Base-by-base conservation (phyloP, 2,113 vertebrate genomes). In the Leptobrachium ailaonicum region DNA sequence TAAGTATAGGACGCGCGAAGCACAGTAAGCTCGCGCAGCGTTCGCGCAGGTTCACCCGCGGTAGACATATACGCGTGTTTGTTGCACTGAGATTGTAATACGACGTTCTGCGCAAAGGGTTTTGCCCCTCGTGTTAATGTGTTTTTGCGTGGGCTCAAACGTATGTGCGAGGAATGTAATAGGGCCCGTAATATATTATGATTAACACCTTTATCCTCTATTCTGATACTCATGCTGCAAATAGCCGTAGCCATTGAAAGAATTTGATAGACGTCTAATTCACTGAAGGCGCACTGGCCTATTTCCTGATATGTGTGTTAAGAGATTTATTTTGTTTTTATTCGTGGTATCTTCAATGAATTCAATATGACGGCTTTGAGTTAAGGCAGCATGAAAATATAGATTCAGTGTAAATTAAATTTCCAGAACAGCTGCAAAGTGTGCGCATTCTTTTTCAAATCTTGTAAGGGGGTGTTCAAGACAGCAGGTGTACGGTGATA, bases 141-240 rank as follows among this genome's bases (percentile, higher is more conserved):
- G 20, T 32, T 32, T 32, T 32, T 32, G 20, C 20, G 20, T 32
- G 20, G 20, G 20, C 20, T 32, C 20, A 32, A 32, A 32, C 20
- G 20, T 32, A 32, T 32, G 20, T 32, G 20, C 20, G 20, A 32
- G 20, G 20, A 32, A 32, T 32, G 20, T 32, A 32, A 32, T 32
- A 32, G 20, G 20, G 20, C 20, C 20, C 20, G 20, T 32, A 32
- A 32, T 32, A 1, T 32, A 32, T 32, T 32, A 32, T 76, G 41
- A 54, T 42, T 42, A 56, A 66, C 6, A 60, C 10, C 13, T 11
- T 12, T 60, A 43, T 4, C 4, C 43, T 63, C 13, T 60, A 60
- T 14, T 13, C 53, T 60, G 32, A 63, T 74, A 41, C 56, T 43
- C 54, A 42, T 20, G 50, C 50, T 69, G 60, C 66, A 77, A 77